Evolutionary conservation across 2,888 invertebrate species (phyloP), one percentile per base, ranked within the genome.

Genomic region (Unio pictorum): DNA sequence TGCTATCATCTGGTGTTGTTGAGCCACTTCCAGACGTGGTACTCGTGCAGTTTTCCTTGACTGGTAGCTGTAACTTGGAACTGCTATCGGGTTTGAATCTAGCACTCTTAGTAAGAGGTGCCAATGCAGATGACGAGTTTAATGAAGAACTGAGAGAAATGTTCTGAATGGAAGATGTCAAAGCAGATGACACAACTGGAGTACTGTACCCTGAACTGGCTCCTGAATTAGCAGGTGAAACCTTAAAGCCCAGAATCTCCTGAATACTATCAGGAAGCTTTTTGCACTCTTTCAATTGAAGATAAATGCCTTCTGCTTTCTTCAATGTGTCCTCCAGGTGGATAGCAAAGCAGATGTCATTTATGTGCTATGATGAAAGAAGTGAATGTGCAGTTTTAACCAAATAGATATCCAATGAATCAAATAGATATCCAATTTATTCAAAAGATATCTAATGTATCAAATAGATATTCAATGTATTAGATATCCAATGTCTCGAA

Each of bases 291-390:
- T 84, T 84, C 57, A 99, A 92, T 90, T 99, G 98, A 82, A 95
- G 92, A 90, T 94, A 98, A 81, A 99, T 97, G 15, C 95, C 95
- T 90, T 99, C 98, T 0, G 98, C 98, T 73, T 94, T 93, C 82
- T 94, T 94, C 34, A 99, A 91, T 64, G 95, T 94, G 78, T 93
- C 92, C 72, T 95, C 94, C 15, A 99, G 92, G 86, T 97, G 94
- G 64, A 99, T 93, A 76, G 94, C 93, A 89, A 95, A 93, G 18
- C 96, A 95, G 76, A 99, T 91, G 89, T 99, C 98, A 91, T 99
- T 99, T 75, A 99, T 95, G 88, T 99, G 97, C 96, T 97, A 85
- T 15, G 80, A 75, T 45, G 56, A 60, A 60, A 61, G 59, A 64
- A 26, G 20, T 23, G 54, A 30, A 45, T 45, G 15, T 45, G 15